These are phyloP conservation scores for Ophion slaviceki DNA, from an alignment of 2,888 invertebrate genomes.

Conservation along the genomic window DNA sequence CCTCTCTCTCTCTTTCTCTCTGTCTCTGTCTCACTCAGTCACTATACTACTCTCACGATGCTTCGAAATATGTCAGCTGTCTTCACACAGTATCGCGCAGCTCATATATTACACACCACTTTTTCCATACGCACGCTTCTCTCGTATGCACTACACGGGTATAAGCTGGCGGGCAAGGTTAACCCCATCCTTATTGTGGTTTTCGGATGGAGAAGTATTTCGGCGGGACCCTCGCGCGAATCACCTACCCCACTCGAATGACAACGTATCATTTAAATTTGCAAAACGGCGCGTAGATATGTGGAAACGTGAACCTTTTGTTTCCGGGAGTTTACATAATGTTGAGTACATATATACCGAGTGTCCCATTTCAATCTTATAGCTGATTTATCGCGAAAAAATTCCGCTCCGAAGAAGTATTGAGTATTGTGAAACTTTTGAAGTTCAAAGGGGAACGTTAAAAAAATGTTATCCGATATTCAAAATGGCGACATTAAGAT, in stretches of 20 bases:
- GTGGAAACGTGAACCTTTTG: too few species aligned
- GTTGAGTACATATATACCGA: too few species aligned
- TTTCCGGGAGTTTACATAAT: too few species aligned
- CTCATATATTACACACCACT: conserved; percentile 13
- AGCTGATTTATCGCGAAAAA: too few species aligned
- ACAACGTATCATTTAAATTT: conserved; percentile 37
- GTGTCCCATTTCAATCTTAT: too few species aligned
- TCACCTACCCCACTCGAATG: not conserved
- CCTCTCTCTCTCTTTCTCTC: conserved; percentile 18
- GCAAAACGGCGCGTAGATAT: not conserved
- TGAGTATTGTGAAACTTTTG: too few species aligned
- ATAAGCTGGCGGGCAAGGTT: conserved; percentile 7
- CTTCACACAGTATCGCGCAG: conserved; percentile 66
- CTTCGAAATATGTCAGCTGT: conserved; percentile 67
- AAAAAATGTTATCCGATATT: too few species aligned
- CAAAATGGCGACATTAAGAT: too few species aligned
- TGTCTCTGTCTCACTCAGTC: conserved; percentile 16
- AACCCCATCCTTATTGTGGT: conserved; percentile 15
- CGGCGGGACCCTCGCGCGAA: not conserved
- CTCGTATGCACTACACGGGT: too few species aligned
- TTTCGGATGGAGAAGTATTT: conserved; percentile 22
- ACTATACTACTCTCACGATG: conserved; percentile 10
- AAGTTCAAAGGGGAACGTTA: too few species aligned
- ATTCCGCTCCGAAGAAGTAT: too few species aligned
- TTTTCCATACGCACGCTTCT: not conserved